Evolutionary conservation across 2,888 invertebrate genomes (phyloP).

Genomic region (Malachius bipustulatus): DNA sequence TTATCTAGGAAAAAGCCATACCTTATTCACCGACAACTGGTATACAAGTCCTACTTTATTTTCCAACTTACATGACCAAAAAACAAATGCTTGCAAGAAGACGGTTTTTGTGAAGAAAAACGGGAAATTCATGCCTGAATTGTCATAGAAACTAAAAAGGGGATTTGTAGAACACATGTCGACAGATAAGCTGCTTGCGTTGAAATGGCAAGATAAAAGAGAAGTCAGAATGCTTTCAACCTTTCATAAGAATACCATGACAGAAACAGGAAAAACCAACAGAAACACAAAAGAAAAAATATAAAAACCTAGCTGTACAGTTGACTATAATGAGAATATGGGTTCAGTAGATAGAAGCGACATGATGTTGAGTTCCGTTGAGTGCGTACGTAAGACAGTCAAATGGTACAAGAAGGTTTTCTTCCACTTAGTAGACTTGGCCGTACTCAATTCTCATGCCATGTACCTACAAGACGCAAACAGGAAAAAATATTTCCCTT

Average conservation of each 20-base stretch:
- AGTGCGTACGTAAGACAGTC: constrained; percentile 16
- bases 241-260: constrained; percentile 4
- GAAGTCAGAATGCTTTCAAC: constrained; percentile 19
- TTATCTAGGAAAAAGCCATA: constrained; percentile 18
- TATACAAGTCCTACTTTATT: constrained; percentile 19
- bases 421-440: constrained; percentile 23
- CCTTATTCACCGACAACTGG: constrained; percentile 21
- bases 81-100: constrained; percentile 6
- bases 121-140: not conserved
- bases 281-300: constrained; percentile 13
- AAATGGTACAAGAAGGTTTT: constrained; percentile 26
- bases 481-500: no score
- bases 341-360: constrained; percentile 22
- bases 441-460: no score
- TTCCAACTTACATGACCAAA: constrained; percentile 2
- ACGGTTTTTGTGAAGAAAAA: not conserved
- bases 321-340: constrained; percentile 21
- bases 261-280: constrained; percentile 15
- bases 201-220: constrained; percentile 25
- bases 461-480: no score
- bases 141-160: not conserved
- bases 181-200: constrained; percentile 16
- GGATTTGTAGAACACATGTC: constrained; percentile 4
- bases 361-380: constrained; percentile 19
- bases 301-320: constrained; percentile 19